Percentiles rank a stretch among this genome's conserved stretches.
Evolutionary conservation across 2,888 invertebrate genomes (phyloP).

Genomic region (Pseudococcus jackbeardsleyi): DNA sequence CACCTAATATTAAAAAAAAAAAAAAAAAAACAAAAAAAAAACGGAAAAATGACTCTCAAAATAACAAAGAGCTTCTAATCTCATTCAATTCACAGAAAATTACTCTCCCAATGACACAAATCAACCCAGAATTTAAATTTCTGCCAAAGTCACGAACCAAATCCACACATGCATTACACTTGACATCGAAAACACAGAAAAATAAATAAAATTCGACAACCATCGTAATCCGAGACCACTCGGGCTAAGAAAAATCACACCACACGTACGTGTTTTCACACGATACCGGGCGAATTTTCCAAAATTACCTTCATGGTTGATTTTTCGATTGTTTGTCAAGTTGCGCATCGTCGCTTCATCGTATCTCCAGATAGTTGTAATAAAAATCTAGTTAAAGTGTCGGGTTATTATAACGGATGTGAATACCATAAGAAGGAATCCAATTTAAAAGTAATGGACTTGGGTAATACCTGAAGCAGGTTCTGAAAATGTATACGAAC

Average conservation of each 20-base stretch:
- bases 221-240: no score
- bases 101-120: no score
- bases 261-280: constrained; percentile 40
- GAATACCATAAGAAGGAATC: constrained; percentile 43
- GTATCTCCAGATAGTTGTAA: background rate
- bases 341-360: constrained; percentile 49
- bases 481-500: background rate
- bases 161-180: no score
- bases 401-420: constrained; percentile 58
- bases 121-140: no score
- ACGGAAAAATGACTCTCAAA: no score
- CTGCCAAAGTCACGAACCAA: no score
- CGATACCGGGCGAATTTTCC: constrained; percentile 28
- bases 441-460: constrained; percentile 53
- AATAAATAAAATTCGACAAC: no score
- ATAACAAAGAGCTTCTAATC: no score
- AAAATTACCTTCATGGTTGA: constrained; percentile 50
- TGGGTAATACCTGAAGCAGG: constrained; percentile 35
- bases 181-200: no score
- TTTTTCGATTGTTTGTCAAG: constrained; percentile 53
- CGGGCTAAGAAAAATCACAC: background rate
- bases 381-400: constrained; percentile 45
- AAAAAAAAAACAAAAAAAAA: no score
- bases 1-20: no score
- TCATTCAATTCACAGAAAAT: no score